Evolutionary conservation across 2,797 vertebrate genomes (phyloP), one percentile per base, ranked within the genome.

Genomic region (Tenualosa thibaudeaui): DNA sequence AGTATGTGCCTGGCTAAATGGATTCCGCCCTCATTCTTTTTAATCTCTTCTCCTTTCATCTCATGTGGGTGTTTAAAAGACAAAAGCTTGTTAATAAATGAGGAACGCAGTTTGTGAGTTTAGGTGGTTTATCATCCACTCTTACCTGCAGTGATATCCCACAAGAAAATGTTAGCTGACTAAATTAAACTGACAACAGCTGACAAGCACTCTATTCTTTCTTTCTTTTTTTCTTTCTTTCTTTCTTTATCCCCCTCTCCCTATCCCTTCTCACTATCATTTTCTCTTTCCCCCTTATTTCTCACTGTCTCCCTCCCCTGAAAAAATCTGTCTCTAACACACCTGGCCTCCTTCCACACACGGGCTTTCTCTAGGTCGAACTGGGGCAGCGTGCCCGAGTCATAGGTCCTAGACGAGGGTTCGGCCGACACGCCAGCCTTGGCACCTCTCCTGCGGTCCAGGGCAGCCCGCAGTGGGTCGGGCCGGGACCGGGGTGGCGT

Each of bases 381-480:
- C 85, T 94, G 91, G 0, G 96, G 94, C 82, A 96, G 90, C 82
- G 93, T 88, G 83, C 93, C 95, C 83, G 95, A 93, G 91, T 97
- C 96, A 50, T 96, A 97, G 0, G 96, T 96, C 84, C 90, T 91
- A 81, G 96, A 95, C 0, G 97, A 97, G 0, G 97, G 98, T 62
- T 99, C 97, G 0, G 97, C 97, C 1, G 97, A 99, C 13, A 99
- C 96, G 0, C 97, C 97, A 0, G 97, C 97, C 89, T 98, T 98
- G 2, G 97, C 98, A 0, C 97, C 97, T 90, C 94, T 96, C 86
- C 97, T 94, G 85, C 95, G 94, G 5, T 96, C 95, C 4, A 95
- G 88, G 50, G 93, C 94, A 3, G 93, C 94, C 86, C 91, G 93
- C 81, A 95, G 88, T 84, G 95, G 91, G 0, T 93, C 92, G 15